phyloP scores from a whole-genome alignment of 2,888 invertebrate species.

The Erynnis tages region DNA sequence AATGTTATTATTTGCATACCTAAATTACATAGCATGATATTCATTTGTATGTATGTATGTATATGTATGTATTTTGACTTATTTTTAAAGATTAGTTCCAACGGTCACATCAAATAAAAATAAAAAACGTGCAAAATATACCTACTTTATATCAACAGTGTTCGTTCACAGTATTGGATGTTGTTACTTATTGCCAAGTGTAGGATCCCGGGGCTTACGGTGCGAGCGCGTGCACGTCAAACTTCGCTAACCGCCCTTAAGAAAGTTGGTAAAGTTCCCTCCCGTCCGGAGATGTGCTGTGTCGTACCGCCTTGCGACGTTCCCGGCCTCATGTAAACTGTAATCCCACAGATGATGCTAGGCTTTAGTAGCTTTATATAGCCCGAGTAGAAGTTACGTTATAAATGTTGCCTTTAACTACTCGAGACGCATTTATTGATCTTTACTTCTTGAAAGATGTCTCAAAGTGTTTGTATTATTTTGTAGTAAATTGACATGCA shows the following conservation, averaged over 20 bases:
- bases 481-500: too few species aligned
- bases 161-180: conserved; percentile 53
- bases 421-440: conserved; percentile 27
- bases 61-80: too few species aligned
- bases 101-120: too few species aligned
- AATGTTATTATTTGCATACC: conserved; percentile 9
- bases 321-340: conserved; percentile 69
- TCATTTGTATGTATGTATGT: too few species aligned
- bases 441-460: too few species aligned
- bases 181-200: conserved; percentile 61
- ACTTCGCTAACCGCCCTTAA: conserved; percentile 78
- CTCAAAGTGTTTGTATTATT: too few species aligned
- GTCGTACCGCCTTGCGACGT: conserved; percentile 46
- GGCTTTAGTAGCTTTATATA: conserved; percentile 75
- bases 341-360: conserved; percentile 76
- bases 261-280: conserved; percentile 76
- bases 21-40: background rate
- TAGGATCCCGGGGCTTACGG: conserved; percentile 74
- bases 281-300: conserved; percentile 67
- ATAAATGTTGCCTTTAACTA: conserved; percentile 55
- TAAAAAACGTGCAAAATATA: background rate
- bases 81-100: too few species aligned
- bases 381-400: conserved; percentile 64
- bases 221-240: conserved; percentile 74
- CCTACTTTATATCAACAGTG: conserved; percentile 29